These are phyloP conservation scores for Chaetura pelagica DNA, from an alignment of 2,113 vertebrate species.

Conservation along the genomic window DNA sequence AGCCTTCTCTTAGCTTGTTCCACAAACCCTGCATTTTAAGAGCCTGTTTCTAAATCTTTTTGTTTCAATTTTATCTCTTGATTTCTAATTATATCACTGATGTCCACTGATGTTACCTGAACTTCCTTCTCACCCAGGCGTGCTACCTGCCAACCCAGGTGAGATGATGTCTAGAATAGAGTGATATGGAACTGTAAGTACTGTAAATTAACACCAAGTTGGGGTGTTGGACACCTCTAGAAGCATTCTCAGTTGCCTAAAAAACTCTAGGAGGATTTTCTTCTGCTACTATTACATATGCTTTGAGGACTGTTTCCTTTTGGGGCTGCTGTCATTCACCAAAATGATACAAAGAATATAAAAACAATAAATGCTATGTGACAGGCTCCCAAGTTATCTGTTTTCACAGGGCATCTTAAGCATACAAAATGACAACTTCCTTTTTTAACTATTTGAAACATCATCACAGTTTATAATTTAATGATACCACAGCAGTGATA, in stretches of 20 bases:
- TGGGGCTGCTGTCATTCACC: neutral
- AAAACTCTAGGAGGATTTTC: neutral
- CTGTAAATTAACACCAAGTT: neutral
- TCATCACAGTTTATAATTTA: neutral
- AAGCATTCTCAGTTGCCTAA: neutral
- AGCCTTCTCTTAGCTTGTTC: neutral
- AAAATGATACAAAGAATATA: neutral
- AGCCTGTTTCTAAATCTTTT: neutral
- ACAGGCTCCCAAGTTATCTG: neutral
- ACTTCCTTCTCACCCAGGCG: neutral
- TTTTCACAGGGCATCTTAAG: neutral
- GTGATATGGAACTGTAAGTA: neutral
- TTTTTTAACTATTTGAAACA: neutral
- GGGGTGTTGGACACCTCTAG: neutral
- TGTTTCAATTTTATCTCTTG: neutral
- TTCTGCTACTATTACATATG: neutral
- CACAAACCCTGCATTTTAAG: neutral
- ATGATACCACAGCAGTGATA: neutral
- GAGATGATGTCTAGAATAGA: neutral
- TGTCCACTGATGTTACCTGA: neutral
- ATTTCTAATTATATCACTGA: neutral
- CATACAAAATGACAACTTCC: neutral
- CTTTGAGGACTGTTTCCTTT: neutral
- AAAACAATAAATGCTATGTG: neutral
- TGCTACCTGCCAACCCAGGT: neutral